Percentiles rank a stretch among this genome's conserved stretches.
Conservation (phyloP, 2,113 vertebrate genomes). For the Tonatia bakeri region DNA sequence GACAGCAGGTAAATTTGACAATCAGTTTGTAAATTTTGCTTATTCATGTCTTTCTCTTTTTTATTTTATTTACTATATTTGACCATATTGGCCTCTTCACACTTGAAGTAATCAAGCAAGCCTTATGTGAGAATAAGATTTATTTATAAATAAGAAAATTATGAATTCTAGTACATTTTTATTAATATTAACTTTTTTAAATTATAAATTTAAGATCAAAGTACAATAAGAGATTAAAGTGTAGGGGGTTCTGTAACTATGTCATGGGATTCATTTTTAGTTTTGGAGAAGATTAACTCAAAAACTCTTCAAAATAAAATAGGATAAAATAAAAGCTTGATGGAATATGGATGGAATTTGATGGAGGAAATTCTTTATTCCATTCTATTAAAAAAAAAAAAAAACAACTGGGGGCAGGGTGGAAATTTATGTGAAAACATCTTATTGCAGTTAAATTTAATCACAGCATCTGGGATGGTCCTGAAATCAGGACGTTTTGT, state of each 20-base stretch:
- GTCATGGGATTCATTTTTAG: background rate
- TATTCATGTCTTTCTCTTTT: background rate
- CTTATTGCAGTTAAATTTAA: background rate
- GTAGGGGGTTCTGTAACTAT: background rate
- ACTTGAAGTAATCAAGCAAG: background rate
- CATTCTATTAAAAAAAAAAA: background rate
- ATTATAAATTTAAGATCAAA: background rate
- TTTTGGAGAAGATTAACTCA: background rate
- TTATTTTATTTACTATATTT: background rate
- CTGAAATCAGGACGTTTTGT: background rate
- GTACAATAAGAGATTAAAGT: background rate
- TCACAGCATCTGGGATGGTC: background rate
- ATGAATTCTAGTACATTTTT: background rate
- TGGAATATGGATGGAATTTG: background rate
- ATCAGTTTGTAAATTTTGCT: background rate
- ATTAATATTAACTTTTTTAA: background rate
- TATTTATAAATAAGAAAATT: background rate
- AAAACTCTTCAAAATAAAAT: background rate
- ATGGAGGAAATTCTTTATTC: background rate
- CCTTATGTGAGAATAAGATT: background rate
- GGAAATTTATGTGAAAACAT: background rate
- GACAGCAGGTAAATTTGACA: conserved; percentile 82
- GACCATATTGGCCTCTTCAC: background rate
- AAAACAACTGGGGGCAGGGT: background rate
- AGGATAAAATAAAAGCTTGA: background rate